These are phyloP conservation scores for Pollenia labialis DNA, from an alignment of 2,888 invertebrate genomes.

Conservation along the genomic window DNA sequence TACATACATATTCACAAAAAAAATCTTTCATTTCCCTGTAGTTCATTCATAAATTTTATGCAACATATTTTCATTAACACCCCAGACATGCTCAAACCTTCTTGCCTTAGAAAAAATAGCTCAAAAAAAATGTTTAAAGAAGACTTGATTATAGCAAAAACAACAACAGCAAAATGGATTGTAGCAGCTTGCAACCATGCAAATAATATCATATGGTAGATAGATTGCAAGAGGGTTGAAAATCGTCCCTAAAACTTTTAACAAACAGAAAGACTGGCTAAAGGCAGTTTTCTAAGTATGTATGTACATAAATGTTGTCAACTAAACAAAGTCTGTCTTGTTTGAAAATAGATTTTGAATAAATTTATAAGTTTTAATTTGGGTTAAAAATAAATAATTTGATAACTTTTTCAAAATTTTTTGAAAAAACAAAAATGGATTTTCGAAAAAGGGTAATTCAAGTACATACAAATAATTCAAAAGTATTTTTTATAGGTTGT, in stretches of 20 bases:
- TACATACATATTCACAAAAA: slow-evolving; percentile 15
- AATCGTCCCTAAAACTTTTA: slow-evolving; percentile 35
- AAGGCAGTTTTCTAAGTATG: slow-evolving; percentile 25
- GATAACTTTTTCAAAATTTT: too few species aligned
- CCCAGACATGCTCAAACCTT: slow-evolving; percentile 73
- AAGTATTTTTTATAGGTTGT: too few species aligned
- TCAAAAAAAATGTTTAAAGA: slow-evolving; percentile 24
- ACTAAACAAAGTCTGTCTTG: not conserved
- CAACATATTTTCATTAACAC: slow-evolving; percentile 73
- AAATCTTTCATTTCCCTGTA: slow-evolving; percentile 59
- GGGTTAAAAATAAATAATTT: too few species aligned
- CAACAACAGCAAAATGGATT: not conserved
- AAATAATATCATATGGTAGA: slow-evolving; percentile 34
- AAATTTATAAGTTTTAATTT: too few species aligned
- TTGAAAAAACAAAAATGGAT: too few species aligned
- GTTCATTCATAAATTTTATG: slow-evolving; percentile 71
- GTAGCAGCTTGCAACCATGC: slow-evolving; percentile 42
- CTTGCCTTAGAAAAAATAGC: slow-evolving; percentile 15
- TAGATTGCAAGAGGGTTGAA: slow-evolving; percentile 58
- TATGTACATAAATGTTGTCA: slow-evolving; percentile 35
- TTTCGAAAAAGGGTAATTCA: too few species aligned
- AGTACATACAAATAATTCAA: too few species aligned
- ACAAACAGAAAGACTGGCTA: slow-evolving; percentile 19
- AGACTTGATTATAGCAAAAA: slow-evolving; percentile 27
- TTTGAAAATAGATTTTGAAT: not conserved